Evolutionary conservation across 2,797 vertebrate species (phyloP).

Genomic region (Microctenopoma steveboyesi): DNA sequence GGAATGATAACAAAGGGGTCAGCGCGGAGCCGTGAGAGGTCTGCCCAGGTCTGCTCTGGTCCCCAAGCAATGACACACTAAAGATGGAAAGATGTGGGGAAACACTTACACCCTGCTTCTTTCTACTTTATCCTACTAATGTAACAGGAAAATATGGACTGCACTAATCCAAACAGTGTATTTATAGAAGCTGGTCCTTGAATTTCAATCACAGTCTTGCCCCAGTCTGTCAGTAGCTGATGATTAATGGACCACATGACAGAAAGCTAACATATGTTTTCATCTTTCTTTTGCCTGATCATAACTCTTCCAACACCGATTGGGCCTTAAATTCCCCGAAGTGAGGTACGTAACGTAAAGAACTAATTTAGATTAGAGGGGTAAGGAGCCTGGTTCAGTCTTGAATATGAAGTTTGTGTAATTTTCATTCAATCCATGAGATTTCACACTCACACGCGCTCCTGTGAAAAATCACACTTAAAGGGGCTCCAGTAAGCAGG

Average conservation of each 20-base stretch:
- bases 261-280: conserved; percentile 13
- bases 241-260: background rate
- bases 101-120: accelerated
- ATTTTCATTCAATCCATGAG: conserved; percentile 76
- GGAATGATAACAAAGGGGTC: conserved; percentile 50
- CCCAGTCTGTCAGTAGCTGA: background rate
- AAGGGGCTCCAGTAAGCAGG: conserved; percentile 71
- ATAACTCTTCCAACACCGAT: background rate
- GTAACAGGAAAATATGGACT: background rate
- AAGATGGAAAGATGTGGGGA: background rate
- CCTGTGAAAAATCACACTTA: conserved; percentile 84
- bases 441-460: conserved; percentile 83
- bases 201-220: background rate
- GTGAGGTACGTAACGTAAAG: conserved; percentile 24
- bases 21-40: conserved; percentile 36
- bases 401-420: conserved; percentile 73
- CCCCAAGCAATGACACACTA: background rate
- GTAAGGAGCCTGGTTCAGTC: conserved; percentile 36
- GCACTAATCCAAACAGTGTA: background rate
- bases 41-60: conserved; percentile 25
- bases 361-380: conserved; percentile 38
- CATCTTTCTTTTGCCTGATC: conserved; percentile 2
- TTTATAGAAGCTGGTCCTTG: background rate
- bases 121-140: background rate
- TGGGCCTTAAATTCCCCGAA: background rate